These are phyloP conservation scores for Drosophila mimica DNA, from an alignment of 2,888 invertebrate species.

Conservation along the genomic window DNA sequence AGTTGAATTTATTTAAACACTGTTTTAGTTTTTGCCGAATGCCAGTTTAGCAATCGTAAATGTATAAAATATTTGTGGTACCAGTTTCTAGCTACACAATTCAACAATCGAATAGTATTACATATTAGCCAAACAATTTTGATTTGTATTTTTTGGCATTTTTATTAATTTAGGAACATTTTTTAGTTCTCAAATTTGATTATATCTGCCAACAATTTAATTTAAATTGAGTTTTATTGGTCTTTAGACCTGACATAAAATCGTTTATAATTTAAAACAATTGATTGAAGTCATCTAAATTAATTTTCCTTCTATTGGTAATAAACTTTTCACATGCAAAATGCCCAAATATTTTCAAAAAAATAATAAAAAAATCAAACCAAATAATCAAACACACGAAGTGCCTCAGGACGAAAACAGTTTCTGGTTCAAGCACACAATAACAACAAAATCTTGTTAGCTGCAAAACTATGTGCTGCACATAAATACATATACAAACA, in stretches of 20 bases:
- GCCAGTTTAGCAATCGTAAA: slow-evolving; percentile 5
- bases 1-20: slow-evolving; percentile 18
- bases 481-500: slow-evolving; percentile 12
- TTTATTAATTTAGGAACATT: not conserved
- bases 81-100: not conserved
- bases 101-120: not conserved
- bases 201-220: not conserved
- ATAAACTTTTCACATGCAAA: slow-evolving; percentile 1
- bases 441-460: slow-evolving; percentile 48
- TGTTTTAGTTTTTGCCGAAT: not conserved
- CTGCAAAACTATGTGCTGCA: slow-evolving; percentile 44
- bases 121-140: not conserved
- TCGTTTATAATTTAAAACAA: slow-evolving; percentile 24
- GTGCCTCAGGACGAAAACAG: slow-evolving; percentile 70
- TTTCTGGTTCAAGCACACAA: slow-evolving; percentile 46
- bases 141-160: not conserved
- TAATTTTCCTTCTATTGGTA: slow-evolving; percentile 41
- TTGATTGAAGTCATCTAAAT: slow-evolving; percentile 51
- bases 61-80: not conserved
- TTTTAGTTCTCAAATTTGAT: not conserved
- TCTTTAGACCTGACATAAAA: not conserved
- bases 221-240: slow-evolving; percentile 17
- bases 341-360: slow-evolving; percentile 5
- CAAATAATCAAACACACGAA: slow-evolving; percentile 55
- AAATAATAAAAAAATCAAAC: not conserved